Evolutionary conservation across 2,888 invertebrate genomes (phyloP).

Genomic region (Phorcus lineatus): DNA sequence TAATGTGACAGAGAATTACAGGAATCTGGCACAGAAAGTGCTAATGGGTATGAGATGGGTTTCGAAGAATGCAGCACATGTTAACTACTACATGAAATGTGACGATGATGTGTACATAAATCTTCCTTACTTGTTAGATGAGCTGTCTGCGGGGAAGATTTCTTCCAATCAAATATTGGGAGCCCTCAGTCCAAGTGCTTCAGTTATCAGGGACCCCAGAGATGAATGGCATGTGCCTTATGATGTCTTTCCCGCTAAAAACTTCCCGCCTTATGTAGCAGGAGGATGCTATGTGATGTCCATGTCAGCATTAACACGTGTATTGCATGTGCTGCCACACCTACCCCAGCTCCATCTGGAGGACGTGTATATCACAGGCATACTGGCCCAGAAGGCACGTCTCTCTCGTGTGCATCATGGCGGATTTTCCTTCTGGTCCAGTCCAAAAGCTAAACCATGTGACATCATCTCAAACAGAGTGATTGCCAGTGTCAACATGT

Average conservation of each 20-base stretch:
- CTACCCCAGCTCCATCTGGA: constrained; percentile 42
- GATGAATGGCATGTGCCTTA: constrained; percentile 49
- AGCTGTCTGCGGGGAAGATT: constrained; percentile 26
- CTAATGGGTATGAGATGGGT: constrained; percentile 41
- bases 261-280: constrained; percentile 46
- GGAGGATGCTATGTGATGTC: constrained; percentile 50
- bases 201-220: constrained; percentile 41
- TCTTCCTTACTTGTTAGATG: constrained; percentile 39
- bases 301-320: constrained; percentile 23
- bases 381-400: constrained; percentile 41
- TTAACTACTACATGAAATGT: constrained; percentile 47
- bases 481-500: constrained; percentile 44
- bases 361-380: constrained; percentile 51
- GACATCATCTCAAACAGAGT: constrained; percentile 38
- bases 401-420: constrained; percentile 39
- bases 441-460: constrained; percentile 39
- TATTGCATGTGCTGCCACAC: constrained; percentile 23
- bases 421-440: constrained; percentile 48
- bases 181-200: constrained; percentile 41
- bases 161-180: constrained; percentile 38
- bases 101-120: constrained; percentile 53
- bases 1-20: constrained; percentile 44
- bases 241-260: constrained; percentile 34
- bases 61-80: constrained; percentile 18
- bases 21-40: constrained; percentile 46